Percentiles rank a stretch among this genome's conserved stretches.
phyloP scores from a whole-genome alignment of 2,888 invertebrate species.

The Lagria hirta region DNA sequence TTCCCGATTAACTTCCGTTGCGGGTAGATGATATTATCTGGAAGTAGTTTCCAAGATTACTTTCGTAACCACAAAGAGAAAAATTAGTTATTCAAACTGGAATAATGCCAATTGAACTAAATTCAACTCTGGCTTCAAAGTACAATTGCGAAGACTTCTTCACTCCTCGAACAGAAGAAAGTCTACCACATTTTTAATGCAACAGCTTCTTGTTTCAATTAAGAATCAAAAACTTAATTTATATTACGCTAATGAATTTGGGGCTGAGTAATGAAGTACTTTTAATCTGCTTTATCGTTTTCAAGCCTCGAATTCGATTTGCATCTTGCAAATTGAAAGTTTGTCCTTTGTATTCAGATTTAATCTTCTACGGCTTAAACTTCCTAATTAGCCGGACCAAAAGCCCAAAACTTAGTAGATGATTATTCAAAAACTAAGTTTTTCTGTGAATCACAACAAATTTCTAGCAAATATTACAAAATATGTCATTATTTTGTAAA shows the following conservation, averaged over 20 bases:
- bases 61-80: background rate
- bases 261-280: constrained; percentile 39
- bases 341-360: constrained; percentile 33
- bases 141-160: constrained; percentile 25
- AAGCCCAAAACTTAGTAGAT: constrained; percentile 25
- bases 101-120: constrained; percentile 9
- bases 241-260: constrained; percentile 37
- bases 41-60: too few relatives aligned
- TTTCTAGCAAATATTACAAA: too few relatives aligned
- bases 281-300: constrained; percentile 42
- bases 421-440: too few relatives aligned
- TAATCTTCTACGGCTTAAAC: constrained; percentile 29
- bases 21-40: too few relatives aligned
- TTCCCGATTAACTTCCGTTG: too few relatives aligned
- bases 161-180: constrained; percentile 21
- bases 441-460: too few relatives aligned
- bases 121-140: constrained; percentile 8
- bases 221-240: constrained; percentile 36
- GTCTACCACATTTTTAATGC: constrained; percentile 27
- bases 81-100: constrained; percentile 5
- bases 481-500: too few relatives aligned
- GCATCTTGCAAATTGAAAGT: constrained; percentile 30
- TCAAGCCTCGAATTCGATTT: constrained; percentile 33
- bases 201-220: constrained; percentile 31
- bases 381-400: constrained; percentile 37